Conservation (phyloP, 2,113 vertebrate species). For the Sinosuthora webbiana region DNA sequence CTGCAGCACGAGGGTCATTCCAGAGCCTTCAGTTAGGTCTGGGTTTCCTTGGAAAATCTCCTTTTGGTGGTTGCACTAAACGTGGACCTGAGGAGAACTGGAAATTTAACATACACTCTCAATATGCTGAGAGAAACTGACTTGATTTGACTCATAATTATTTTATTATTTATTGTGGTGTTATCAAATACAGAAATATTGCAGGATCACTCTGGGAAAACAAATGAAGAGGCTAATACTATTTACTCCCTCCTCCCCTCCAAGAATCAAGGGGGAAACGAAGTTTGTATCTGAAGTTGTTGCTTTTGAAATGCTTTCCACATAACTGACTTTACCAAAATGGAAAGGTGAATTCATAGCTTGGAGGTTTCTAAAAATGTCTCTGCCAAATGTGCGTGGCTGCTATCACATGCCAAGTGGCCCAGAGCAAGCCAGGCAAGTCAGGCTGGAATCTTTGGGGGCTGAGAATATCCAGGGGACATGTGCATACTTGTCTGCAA, state of each 20-base stretch:
- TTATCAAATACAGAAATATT: neutral
- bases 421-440: slow-evolving; percentile 37
- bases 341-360: slow-evolving; percentile 60
- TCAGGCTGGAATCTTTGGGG: slow-evolving; percentile 58
- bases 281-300: neutral
- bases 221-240: neutral
- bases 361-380: slow-evolving; percentile 64
- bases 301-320: slow-evolving; percentile 43
- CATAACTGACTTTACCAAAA: slow-evolving; percentile 41
- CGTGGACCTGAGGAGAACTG: accelerated
- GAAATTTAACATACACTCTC: accelerated
- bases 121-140: neutral
- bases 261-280: neutral
- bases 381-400: slow-evolving; percentile 42
- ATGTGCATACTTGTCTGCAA: slow-evolving; percentile 44
- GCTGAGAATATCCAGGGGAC: slow-evolving; percentile 63
- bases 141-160: neutral
- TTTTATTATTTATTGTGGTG: neutral
- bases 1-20: neutral
- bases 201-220: neutral
- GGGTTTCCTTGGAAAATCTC: neutral
- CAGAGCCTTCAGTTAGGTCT: accelerated
- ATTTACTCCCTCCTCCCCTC: accelerated
- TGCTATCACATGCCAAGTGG: slow-evolving; percentile 62
- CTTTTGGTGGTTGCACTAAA: neutral